Evolutionary conservation across 2,888 invertebrate genomes (phyloP).

Genomic region (Hirtodrosophila histrioides): DNA sequence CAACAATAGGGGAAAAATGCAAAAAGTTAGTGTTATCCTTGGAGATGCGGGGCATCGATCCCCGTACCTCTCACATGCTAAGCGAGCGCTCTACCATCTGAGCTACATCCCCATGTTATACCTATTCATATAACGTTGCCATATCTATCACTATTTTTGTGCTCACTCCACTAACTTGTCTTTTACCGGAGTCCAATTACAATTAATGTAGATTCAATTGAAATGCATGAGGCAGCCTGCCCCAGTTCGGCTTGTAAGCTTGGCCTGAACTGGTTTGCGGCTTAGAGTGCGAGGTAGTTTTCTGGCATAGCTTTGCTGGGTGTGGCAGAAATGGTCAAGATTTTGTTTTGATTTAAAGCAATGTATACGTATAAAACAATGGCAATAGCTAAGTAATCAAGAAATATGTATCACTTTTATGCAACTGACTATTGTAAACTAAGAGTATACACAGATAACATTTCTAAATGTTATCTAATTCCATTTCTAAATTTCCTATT

Average conservation of each 20-base stretch:
- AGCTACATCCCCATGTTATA: slow-evolving; percentile 82
- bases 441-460: no score
- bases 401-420: no score
- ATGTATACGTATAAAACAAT: not conserved
- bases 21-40: slow-evolving; percentile 30
- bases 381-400: not conserved
- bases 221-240: slow-evolving; percentile 46
- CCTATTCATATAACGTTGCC: slow-evolving; percentile 8
- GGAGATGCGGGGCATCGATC: slow-evolving; percentile 85
- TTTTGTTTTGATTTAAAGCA: not conserved
- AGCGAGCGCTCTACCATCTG: slow-evolving; percentile 85
- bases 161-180: not conserved
- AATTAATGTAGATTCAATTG: slow-evolving; percentile 45
- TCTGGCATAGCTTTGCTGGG: not conserved
- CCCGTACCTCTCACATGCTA: slow-evolving; percentile 85
- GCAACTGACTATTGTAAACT: no score
- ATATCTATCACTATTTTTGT: slow-evolving; percentile 21
- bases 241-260: slow-evolving; percentile 27
- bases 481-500: no score
- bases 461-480: no score
- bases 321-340: slow-evolving; percentile 5
- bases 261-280: slow-evolving; percentile 60
- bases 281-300: slow-evolving; percentile 23
- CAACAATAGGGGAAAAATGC: not conserved
- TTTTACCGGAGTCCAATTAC: slow-evolving; percentile 36